Evolutionary conservation across 2,797 vertebrate species (phyloP), one percentile per base, ranked within the genome.

Genomic region (Bothrops alternatus): DNA sequence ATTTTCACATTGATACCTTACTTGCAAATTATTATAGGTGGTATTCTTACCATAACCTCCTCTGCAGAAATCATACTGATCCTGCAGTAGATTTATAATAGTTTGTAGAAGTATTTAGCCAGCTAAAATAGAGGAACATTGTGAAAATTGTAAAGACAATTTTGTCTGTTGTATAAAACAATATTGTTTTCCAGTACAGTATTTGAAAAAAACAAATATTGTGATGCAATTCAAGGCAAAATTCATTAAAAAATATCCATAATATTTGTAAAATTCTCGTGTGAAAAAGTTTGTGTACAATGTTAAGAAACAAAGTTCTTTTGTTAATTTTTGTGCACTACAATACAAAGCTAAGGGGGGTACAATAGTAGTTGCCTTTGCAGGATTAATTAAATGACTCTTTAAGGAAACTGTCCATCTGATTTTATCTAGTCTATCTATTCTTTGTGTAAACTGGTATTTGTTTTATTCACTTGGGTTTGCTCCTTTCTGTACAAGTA

Each of bases 21-120:
- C 89, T 92, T 96, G 89, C n/a, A 90, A 10, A 0, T 90, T 93
- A 82, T 91, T 96, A 95, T 94, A 93, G 88, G 90, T 88, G 53
- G 93, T 37, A 65, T 63, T 92, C 6, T 94, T 92, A 92, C 94
- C 87, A 91, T 61, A 4, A 90, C 89, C 50, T 92, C 93, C 90
- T 92, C 1, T 3, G 37, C 42, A 90, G 85, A 63, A 37, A 89
- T 95, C 60, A 94, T 88, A 93, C 88, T 85, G 93, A 85, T 96
- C 93, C 91, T 95, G 91, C 56, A 78, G 69, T 93, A 65, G 10
- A 60, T 94, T 94, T 69, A 37, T 60, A 60, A 60, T 60, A 60
- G 6, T 25, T 60, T 1, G 23, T 60, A 53, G 61, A 86, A 86
- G 55, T 90, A 90, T 95, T 95, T 20, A 18, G 53, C 91, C 94